These are phyloP conservation scores for Triplophysa tibetana DNA, from an alignment of 2,113 vertebrate species.

Conservation along the genomic window DNA sequence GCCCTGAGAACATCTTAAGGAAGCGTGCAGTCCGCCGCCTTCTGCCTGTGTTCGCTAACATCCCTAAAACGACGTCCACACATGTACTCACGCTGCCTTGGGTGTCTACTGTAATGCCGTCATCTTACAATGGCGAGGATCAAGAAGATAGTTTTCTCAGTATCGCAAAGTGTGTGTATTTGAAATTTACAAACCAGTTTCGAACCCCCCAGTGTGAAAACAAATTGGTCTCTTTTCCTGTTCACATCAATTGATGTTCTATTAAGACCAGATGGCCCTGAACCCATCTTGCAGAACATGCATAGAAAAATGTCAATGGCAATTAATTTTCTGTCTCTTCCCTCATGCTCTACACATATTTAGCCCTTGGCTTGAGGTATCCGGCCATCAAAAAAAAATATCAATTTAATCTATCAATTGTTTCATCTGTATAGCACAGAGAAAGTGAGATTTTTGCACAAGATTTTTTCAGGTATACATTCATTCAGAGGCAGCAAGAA, in stretches of 20 bases:
- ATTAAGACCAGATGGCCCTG: conserved; percentile 64
- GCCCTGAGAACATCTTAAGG: conserved; percentile 34
- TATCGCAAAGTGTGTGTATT: conserved; percentile 7
- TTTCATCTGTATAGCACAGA: too few species aligned
- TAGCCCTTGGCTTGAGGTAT: conserved; percentile 46
- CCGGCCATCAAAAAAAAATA: conserved; percentile 31
- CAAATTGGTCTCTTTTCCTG: conserved; percentile 65
- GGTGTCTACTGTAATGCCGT: conserved; percentile 47
- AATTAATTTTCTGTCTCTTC: conserved; percentile 55
- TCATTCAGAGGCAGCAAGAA: too few species aligned
- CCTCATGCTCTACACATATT: conserved; percentile 34
- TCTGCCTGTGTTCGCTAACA: conserved; percentile 9
- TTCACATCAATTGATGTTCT: conserved; percentile 68
- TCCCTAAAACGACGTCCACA: conserved; percentile 13
- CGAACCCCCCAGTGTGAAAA: conserved; percentile 61
- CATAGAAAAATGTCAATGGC: conserved; percentile 51
- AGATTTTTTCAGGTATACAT: too few species aligned
- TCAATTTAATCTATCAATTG: conserved; percentile 1
- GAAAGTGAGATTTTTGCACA: too few species aligned
- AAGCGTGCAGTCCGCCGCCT: not conserved
- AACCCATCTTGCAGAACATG: conserved; percentile 62
- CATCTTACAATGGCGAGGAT: conserved; percentile 26
- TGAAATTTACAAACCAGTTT: conserved; percentile 42
- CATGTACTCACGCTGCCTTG: conserved; percentile 40
- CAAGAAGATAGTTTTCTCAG: not conserved